Percentiles rank a stretch among this genome's conserved stretches.
phyloP scores from a whole-genome alignment of 2,113 vertebrate genomes.

The Saccopteryx leptura region DNA sequence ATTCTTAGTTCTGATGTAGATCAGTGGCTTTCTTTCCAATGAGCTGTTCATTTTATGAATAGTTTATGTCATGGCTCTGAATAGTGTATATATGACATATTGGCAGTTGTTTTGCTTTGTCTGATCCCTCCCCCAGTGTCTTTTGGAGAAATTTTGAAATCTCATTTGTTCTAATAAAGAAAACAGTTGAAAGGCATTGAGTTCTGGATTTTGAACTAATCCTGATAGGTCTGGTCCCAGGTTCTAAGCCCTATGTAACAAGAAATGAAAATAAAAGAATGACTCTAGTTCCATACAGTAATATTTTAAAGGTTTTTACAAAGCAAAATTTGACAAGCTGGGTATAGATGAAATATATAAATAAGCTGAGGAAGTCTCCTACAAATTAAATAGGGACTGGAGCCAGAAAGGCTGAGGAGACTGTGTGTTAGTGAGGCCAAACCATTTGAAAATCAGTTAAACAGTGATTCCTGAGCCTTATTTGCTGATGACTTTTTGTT shows the following conservation, averaged over 20 bases:
- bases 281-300: slow-evolving; percentile 22
- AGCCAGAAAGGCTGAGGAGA: background rate
- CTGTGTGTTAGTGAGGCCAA: background rate
- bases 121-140: slow-evolving; percentile 39
- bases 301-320: slow-evolving; percentile 28
- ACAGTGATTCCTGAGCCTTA: background rate
- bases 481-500: background rate
- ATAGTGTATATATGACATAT: slow-evolving; percentile 16
- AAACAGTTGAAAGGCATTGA: slow-evolving; percentile 36
- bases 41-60: slow-evolving; percentile 15
- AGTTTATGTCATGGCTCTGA: slow-evolving; percentile 42
- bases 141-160: slow-evolving; percentile 12
- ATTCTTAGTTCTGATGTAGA: slow-evolving; percentile 1
- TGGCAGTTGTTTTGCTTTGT: slow-evolving; percentile 32
- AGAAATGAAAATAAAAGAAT: slow-evolving; percentile 63
- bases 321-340: slow-evolving; percentile 50
- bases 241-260: slow-evolving; percentile 58
- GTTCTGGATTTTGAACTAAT: slow-evolving; percentile 63
- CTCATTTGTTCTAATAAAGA: slow-evolving; percentile 42
- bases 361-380: slow-evolving; percentile 9
- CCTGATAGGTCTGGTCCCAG: slow-evolving; percentile 41
- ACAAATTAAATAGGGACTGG: background rate
- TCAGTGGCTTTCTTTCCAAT: slow-evolving; percentile 22
- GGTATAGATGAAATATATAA: slow-evolving; percentile 54
- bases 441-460: slow-evolving; percentile 30